These are phyloP conservation scores for Musca vetustissima DNA, from an alignment of 1,140 invertebrate genomes.

Conservation along the genomic window DNA sequence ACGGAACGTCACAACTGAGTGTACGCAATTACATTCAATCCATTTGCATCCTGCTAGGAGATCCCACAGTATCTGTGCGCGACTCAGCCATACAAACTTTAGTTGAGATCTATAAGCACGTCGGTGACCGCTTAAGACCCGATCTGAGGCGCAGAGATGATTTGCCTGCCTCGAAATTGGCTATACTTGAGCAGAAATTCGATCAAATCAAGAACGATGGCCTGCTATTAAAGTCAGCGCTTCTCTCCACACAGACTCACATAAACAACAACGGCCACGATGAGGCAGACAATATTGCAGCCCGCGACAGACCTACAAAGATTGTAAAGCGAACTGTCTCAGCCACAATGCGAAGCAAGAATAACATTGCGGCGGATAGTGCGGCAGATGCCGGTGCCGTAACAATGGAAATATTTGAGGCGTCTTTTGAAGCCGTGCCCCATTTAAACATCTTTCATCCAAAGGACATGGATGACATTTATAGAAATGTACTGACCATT, in stretches of 20 bases:
- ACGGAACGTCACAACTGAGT: constrained; percentile 79
- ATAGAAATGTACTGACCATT: constrained; percentile 73
- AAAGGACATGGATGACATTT: constrained; percentile 81
- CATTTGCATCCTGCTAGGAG: constrained; percentile 82
- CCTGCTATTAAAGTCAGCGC: constrained; percentile 73
- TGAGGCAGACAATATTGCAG: constrained; percentile 44
- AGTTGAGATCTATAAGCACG: constrained; percentile 89
- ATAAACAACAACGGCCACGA: constrained; percentile 39
- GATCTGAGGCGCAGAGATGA: constrained; percentile 84
- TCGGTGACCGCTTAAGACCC: constrained; percentile 82
- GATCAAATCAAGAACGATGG: constrained; percentile 82
- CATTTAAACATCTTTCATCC: constrained; percentile 79
- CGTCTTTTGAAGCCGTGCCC: constrained; percentile 82
- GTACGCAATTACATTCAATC: constrained; percentile 79
- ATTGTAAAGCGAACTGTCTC: constrained; percentile 46
- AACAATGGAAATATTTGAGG: constrained; percentile 84
- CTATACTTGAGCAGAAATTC: constrained; percentile 77
- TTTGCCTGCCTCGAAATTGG: constrained; percentile 80
- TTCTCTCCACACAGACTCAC: constrained; percentile 27
- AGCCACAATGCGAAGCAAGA: constrained; percentile 27
- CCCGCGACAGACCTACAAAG: constrained; percentile 43
- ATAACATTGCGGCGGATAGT: constrained; percentile 38
- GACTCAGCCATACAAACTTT: constrained; percentile 84
- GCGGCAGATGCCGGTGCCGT: constrained; percentile 74
- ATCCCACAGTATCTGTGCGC: constrained; percentile 84